Conservation (phyloP, 1,140 invertebrate species). For the Yoshiicerus persimilis region DNA sequence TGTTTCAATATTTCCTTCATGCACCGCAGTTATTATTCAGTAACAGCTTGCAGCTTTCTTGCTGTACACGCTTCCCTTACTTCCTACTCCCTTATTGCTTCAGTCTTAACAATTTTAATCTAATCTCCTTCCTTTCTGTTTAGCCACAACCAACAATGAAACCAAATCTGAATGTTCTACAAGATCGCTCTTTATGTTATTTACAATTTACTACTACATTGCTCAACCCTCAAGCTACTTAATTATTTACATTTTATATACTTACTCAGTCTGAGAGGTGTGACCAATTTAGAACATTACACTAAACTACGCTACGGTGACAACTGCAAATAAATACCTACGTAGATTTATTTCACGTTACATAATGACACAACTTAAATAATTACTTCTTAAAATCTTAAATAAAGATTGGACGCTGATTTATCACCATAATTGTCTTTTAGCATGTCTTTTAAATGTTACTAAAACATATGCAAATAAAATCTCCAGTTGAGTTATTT, state of each 20-base stretch:
- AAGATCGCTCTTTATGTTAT: neutral
- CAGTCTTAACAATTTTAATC: neutral
- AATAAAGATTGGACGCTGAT: no score
- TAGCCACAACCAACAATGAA: neutral
- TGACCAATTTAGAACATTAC: no score
- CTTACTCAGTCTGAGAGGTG: no score
- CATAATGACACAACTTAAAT: no score
- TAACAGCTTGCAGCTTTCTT: neutral
- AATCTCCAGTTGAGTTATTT: no score
- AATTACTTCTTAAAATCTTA: no score
- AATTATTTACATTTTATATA: neutral
- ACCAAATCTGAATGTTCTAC: neutral
- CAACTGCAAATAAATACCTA: no score
- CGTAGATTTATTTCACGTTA: no score
- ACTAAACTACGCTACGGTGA: no score
- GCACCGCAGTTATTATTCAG: neutral
- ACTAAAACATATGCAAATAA: no score
- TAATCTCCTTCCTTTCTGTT: neutral
- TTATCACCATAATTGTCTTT: no score
- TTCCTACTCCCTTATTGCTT: neutral
- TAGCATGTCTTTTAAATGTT: no score
- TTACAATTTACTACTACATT: neutral
- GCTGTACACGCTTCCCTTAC: neutral
- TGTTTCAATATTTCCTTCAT: neutral
- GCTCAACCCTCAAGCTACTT: neutral